Percentiles rank a stretch among this genome's conserved stretches.
These are phyloP conservation scores for Gortyna flavago DNA, from an alignment of 2,888 invertebrate species.

Conservation along the genomic window DNA sequence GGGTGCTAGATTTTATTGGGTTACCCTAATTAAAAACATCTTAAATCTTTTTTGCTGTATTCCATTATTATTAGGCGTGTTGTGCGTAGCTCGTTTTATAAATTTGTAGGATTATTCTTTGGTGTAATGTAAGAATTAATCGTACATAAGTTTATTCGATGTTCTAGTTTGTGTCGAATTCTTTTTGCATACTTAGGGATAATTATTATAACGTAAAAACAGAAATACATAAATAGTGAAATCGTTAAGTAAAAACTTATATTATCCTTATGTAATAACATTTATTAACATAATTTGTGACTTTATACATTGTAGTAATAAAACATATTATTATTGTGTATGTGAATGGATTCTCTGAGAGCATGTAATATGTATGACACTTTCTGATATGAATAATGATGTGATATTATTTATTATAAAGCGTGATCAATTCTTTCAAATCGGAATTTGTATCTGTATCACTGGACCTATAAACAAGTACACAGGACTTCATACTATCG, in stretches of 20 bases:
- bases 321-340: constrained; percentile 48
- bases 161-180: constrained; percentile 36
- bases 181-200: constrained; percentile 27
- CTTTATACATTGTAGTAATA: constrained; percentile 45
- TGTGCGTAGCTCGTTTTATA: constrained; percentile 34
- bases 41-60: constrained; percentile 58
- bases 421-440: constrained; percentile 35
- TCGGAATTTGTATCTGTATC: constrained; percentile 42
- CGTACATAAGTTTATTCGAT: constrained; percentile 33
- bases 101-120: constrained; percentile 36
- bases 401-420: constrained; percentile 68
- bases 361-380: constrained; percentile 57
- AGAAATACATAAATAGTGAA: constrained; percentile 12
- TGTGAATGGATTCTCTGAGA: constrained; percentile 52
- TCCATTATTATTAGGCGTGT: constrained; percentile 67
- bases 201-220: constrained; percentile 27
- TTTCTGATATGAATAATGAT: constrained; percentile 48
- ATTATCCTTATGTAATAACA: constrained; percentile 37
- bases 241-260: constrained; percentile 26
- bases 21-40: constrained; percentile 3
- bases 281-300: constrained; percentile 57
- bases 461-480: background rate
- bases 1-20: constrained; percentile 8
- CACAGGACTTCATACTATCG: no score
- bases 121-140: constrained; percentile 33